A percentile compares a stretch with the other conserved stretches of the same genome.
Evolutionary conservation across 2,797 vertebrate species (phyloP).

Genomic region (Coccyzus lansbergi): DNA sequence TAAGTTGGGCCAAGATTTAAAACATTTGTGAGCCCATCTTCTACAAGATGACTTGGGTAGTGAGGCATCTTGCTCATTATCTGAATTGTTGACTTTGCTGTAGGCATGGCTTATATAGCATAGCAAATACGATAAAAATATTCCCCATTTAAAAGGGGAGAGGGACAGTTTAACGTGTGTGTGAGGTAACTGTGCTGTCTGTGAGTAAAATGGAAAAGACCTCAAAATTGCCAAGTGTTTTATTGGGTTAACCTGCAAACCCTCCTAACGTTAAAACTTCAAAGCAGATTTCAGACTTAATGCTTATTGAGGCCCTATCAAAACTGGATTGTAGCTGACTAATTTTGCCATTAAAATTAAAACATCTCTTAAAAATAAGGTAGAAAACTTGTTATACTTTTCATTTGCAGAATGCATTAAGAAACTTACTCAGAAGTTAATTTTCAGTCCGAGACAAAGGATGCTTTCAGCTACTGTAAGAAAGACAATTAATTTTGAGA

Average conservation of each 20-base stretch:
- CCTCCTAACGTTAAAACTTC: background rate
- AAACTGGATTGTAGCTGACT: background rate
- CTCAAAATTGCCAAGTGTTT: background rate
- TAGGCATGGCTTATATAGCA: background rate
- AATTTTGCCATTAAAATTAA: background rate
- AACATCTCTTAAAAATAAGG: background rate
- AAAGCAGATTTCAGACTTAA: background rate
- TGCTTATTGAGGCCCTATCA: background rate
- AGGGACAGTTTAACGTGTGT: background rate
- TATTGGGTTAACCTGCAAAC: background rate
- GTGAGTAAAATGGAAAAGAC: background rate
- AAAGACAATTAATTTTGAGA: background rate
- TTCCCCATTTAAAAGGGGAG: background rate
- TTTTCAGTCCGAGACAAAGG: background rate
- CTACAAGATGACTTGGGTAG: background rate
- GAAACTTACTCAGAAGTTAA: background rate
- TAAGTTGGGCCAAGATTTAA: background rate
- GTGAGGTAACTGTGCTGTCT: background rate
- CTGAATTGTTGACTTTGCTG: background rate
- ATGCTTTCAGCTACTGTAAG: background rate
- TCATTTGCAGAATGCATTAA: background rate
- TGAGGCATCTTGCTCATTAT: background rate
- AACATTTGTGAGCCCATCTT: accelerated
- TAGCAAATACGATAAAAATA: background rate
- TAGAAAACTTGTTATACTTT: background rate